Percentiles rank a stretch among this genome's conserved stretches.
Conservation (phyloP, 2,888 invertebrate species). For the Ornithoptera priamus region DNA sequence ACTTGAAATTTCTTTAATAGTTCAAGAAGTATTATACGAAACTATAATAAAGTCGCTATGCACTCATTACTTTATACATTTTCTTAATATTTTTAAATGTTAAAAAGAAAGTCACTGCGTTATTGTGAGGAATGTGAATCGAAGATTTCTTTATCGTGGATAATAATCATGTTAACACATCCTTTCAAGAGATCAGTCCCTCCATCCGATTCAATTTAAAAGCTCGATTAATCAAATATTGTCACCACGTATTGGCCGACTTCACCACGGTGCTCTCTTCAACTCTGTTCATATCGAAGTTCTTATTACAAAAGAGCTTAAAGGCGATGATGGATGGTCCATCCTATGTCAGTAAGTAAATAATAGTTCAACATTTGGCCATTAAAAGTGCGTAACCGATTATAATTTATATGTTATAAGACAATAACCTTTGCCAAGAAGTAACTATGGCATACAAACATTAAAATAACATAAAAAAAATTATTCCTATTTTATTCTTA, state of each 20-base stretch:
- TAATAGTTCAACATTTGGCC: slow-evolving; percentile 24
- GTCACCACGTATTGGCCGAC: slow-evolving; percentile 44
- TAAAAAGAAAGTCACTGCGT: neutral
- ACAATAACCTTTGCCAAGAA: no score
- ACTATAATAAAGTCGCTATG: no score
- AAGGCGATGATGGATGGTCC: slow-evolving; percentile 56
- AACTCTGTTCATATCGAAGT: slow-evolving; percentile 49
- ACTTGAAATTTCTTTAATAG: no score
- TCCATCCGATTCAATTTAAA: slow-evolving; percentile 39
- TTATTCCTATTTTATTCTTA: no score
- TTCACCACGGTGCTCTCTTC: slow-evolving; percentile 38
- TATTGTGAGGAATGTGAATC: neutral
- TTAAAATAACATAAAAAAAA: no score
- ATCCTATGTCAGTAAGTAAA: slow-evolving; percentile 33
- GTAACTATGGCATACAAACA: no score
- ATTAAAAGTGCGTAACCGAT: slow-evolving; percentile 5
- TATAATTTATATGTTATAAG: neutral
- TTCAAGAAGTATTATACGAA: no score
- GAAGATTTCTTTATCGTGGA: slow-evolving; percentile 1
- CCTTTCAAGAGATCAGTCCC: slow-evolving; percentile 12
- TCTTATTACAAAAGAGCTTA: slow-evolving; percentile 51
- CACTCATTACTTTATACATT: no score
- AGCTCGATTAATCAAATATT: slow-evolving; percentile 54
- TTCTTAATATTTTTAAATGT: no score
- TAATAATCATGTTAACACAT: slow-evolving; percentile 16